phyloP scores from a whole-genome alignment of 2,888 invertebrate species.

The Daptonema setosum region DNA sequence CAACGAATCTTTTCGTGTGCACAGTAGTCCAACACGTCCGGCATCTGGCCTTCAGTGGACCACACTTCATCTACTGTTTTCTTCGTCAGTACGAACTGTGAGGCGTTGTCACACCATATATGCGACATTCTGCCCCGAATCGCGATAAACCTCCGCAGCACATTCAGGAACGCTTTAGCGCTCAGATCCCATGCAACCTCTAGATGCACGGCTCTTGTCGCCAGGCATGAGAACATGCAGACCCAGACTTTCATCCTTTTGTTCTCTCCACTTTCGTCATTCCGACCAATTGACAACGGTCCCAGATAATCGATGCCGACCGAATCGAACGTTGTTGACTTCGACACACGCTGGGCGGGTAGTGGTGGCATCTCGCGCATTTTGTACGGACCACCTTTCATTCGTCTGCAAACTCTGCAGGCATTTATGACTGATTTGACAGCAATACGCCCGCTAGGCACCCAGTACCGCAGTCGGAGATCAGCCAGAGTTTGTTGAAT shows the following conservation, averaged over 20 bases:
- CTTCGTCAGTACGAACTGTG: constrained; percentile 20
- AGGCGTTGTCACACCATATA: constrained; percentile 23
- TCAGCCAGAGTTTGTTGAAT: neutral
- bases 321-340: neutral
- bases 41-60: neutral
- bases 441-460: neutral
- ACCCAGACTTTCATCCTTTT: constrained; percentile 19
- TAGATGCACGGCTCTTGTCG: constrained; percentile 25
- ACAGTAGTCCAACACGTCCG: constrained; percentile 1
- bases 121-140: constrained; percentile 18
- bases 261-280: too few species aligned
- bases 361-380: neutral
- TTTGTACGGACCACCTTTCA: neutral
- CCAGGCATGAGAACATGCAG: constrained; percentile 26
- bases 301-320: neutral
- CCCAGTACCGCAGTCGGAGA: neutral
- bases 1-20: constrained; percentile 10
- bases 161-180: constrained; percentile 18
- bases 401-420: neutral
- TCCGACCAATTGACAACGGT: constrained; percentile 9
- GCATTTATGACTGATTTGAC: neutral
- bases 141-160: constrained; percentile 22
- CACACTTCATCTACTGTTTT: neutral
- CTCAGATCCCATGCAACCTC: constrained; percentile 19
- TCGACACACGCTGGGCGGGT: neutral